These are phyloP conservation scores for Oriolus oriolus DNA, from an alignment of 2,113 vertebrate species.

Conservation along the genomic window DNA sequence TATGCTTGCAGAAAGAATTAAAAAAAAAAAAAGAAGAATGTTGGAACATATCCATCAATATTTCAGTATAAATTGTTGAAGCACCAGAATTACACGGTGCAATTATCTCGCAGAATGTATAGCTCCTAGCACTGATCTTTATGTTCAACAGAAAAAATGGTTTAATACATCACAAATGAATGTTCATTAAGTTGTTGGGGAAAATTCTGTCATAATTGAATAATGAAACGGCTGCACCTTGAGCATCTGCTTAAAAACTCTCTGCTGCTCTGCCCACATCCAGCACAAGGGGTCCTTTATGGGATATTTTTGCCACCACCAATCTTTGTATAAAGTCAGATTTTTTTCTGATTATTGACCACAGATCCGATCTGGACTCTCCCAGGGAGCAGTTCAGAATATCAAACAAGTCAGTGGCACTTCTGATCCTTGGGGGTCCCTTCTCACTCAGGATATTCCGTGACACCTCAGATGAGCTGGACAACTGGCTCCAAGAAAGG, in stretches of 20 bases:
- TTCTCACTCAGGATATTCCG: neutral
- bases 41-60: constrained; percentile 40
- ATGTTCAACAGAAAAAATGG: constrained; percentile 57
- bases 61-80: constrained; percentile 50
- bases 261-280: neutral
- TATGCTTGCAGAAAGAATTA: neutral
- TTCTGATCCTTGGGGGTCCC: neutral
- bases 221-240: constrained; percentile 51
- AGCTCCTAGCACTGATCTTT: constrained; percentile 66
- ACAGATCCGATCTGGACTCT: neutral
- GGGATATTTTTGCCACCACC: neutral
- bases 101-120: constrained; percentile 65
- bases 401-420: neutral
- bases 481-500: neutral
- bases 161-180: constrained; percentile 66
- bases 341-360: neutral
- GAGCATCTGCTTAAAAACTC: constrained; percentile 34
- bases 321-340: neutral
- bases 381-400: neutral
- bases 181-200: constrained; percentile 68
- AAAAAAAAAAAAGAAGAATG: neutral
- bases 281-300: neutral
- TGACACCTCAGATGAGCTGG: neutral
- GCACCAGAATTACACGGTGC: constrained; percentile 54
- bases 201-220: constrained; percentile 60